A percentile compares a stretch with the other conserved stretches of the same genome.
Evolutionary conservation across 2,888 invertebrate species (phyloP).

Genomic region (Dendrolimus pini): DNA sequence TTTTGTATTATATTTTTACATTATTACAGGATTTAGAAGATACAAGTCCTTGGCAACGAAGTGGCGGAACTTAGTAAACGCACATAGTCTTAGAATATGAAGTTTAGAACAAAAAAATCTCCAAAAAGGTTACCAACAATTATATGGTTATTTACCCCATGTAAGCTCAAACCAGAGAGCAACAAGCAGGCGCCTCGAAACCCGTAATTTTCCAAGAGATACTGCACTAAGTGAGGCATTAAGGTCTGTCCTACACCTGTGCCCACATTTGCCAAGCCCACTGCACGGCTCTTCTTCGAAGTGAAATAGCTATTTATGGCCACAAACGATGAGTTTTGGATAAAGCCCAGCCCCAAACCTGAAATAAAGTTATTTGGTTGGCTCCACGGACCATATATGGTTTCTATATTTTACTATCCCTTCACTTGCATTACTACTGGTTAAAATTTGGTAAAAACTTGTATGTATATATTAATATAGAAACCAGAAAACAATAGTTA

Average conservation of each 20-base stretch:
- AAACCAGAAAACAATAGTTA: background rate
- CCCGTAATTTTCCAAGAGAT: constrained; percentile 79
- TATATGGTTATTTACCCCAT: constrained; percentile 71
- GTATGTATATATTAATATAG: no score
- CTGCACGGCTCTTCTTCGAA: constrained; percentile 81
- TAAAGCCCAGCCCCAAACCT: constrained; percentile 83
- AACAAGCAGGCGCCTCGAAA: constrained; percentile 80
- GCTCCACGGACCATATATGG: no score
- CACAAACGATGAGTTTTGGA: constrained; percentile 83
- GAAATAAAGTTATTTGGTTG: constrained; percentile 19
- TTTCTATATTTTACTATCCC: no score
- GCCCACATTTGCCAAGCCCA: constrained; percentile 84
- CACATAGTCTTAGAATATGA: no score
- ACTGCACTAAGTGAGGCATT: constrained; percentile 83
- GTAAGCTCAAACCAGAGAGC: constrained; percentile 78
- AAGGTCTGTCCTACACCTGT: constrained; percentile 85
- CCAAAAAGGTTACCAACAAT: no score
- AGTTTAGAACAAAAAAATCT: no score
- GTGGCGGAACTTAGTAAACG: no score
- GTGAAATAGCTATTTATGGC: constrained; percentile 84
- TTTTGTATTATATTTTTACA: no score
- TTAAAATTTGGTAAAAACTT: no score
- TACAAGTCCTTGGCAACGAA: no score
- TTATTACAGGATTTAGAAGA: no score
- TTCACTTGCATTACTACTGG: no score